Conservation (phyloP, 2,888 invertebrate genomes). For the Elaeidobius kamerunicus region DNA sequence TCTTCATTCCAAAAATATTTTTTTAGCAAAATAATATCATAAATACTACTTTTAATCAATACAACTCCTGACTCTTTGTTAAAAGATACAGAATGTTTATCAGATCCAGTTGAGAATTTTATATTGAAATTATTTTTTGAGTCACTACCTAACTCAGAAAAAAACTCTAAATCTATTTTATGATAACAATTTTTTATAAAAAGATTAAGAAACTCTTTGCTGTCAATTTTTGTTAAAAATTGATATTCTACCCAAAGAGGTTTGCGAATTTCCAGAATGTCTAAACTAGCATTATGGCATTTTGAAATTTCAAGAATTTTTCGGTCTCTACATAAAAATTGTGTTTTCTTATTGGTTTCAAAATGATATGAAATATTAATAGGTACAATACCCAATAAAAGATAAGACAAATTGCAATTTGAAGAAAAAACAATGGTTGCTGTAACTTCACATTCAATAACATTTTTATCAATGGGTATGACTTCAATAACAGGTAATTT, state of each 20-base stretch:
- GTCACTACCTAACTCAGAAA: conserved; percentile 37
- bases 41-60: conserved; percentile 33
- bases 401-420: conserved; percentile 32
- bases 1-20: conserved; percentile 36
- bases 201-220: conserved; percentile 37
- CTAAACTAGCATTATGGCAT: conserved; percentile 30
- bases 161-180: conserved; percentile 38
- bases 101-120: conserved; percentile 32
- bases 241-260: conserved; percentile 34
- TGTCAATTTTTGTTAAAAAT: conserved; percentile 34
- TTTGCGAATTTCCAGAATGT: conserved; percentile 23
- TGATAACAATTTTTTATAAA: conserved; percentile 43
- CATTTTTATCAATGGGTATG: conserved; percentile 37
- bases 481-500: conserved; percentile 35
- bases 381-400: conserved; percentile 37
- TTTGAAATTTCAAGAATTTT: conserved; percentile 33
- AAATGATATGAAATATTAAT: conserved; percentile 45
- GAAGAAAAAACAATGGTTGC: conserved; percentile 35
- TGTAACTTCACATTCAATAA: conserved; percentile 36
- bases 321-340: conserved; percentile 10
- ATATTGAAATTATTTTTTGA: conserved; percentile 32
- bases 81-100: conserved; percentile 35
- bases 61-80: conserved; percentile 35
- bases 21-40: conserved; percentile 38
- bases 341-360: conserved; percentile 31